Evolutionary conservation across 2,113 vertebrate genomes (phyloP), one percentile per base, ranked within the genome.

Genomic region (Notarius quadriscutis): DNA sequence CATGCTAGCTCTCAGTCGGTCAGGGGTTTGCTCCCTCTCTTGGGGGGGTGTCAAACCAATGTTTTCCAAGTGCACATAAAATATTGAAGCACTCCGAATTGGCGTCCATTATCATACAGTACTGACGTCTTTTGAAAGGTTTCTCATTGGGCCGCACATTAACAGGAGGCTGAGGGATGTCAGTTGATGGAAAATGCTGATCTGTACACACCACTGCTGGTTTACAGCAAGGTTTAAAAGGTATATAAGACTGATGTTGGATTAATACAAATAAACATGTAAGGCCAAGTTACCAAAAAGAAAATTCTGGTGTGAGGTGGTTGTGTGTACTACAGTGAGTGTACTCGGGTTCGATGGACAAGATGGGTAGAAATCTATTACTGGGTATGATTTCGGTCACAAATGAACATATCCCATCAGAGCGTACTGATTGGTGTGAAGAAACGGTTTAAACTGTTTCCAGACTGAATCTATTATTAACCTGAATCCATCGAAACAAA

Each of bases 21-120:
- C 78, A 25, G 48, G 62, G 63, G 72, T 67, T 58, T 65, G 27
- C 53, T 65, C 34, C 8, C 20, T 86, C 86, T 86, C 85, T 41
- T 18, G 77, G 82, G 84, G 15, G 57, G 77, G 85, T 58, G n/a
- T 84, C 17, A 17, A 63, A 86, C 74, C 17, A 60, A 84, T 88
- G 62, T 65, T 84, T 87, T 88, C 86, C 82, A 88, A 85, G 78
- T 87, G 71, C 79, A 58, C 83, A 87, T 90, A 51, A 90, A 90
- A 90, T 89, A 90, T 89, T 90, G 84, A 90, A 57, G 78, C 9
- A 77, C 34, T 30, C 77, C 27, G 75, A 85, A 71, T 75, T 72
- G 22, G 62, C 69, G 30, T 85, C 87, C 87, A 90, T 90, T 90
- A 90, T 27, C 60, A 22, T 72, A 85, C 71, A 90, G 83, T 53